Base-by-base conservation (phyloP, 2,797 vertebrate genomes). In the Valencia hispanica region DNA sequence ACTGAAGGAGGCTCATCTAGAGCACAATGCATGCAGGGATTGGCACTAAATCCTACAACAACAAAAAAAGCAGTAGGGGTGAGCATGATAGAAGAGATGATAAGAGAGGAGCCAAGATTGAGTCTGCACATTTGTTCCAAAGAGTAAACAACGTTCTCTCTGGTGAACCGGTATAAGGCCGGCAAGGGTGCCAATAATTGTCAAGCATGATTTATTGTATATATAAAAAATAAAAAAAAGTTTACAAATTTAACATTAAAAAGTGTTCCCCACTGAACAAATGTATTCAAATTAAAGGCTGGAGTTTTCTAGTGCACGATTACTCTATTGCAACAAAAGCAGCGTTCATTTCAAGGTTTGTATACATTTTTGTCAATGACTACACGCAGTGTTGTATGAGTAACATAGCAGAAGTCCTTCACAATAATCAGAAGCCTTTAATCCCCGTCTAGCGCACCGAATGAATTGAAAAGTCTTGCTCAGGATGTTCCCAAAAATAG, bases 401-500 rank as follows among this genome's bases (percentile, higher is more conserved):
- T 15, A 25, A 14, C 43, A 34, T 6, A 32, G 57, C 4, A 36
- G 34, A 55, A 68, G 10, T 39, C 73, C 25, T 20, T n/a, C 50
- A 1, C 34, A 47, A 61, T 36, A 34, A 65, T 12, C 34, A 65
- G 51, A 11, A 1, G n/a, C n/a, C 22, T 70, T 73, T 70, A 51
- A 70, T 68, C 65, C 10, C 68, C 51, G 14, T 59, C 27, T 45
- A 43, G 30, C 43, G 27, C 11, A 4, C 0, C 41, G 43, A 55
- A 36, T 48, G 32, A 68, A 53, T 76, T 53, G 71, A 20, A 75
- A 72, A 57, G 66, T 34, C 57, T 41, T 25, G 10, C 18, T 72
- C 57, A 72, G 69, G 30, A 72, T 32, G 78, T 76, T 83, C 74
- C 73, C 1, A 41, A 65, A 78, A 87, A 90, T 90, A 91, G 80